These are phyloP conservation scores for Prunella himalayana DNA, from an alignment of 2,113 vertebrate species.

Conservation along the genomic window DNA sequence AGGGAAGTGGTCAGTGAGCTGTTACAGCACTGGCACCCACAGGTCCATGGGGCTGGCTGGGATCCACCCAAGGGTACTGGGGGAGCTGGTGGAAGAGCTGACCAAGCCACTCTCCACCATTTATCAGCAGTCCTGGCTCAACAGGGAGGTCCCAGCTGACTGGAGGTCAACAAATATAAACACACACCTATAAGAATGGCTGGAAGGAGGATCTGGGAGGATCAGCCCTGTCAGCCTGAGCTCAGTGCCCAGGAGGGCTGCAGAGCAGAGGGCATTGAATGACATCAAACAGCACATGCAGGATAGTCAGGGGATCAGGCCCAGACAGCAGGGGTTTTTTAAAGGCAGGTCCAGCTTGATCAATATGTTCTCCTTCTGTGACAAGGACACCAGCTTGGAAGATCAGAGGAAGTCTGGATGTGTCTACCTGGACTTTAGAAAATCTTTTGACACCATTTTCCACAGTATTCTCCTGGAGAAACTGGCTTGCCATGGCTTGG, in stretches of 20 bases:
- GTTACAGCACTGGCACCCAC: neutral
- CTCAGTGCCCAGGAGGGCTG: neutral
- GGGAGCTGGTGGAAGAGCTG: neutral
- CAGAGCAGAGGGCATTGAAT: neutral
- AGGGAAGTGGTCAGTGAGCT: neutral
- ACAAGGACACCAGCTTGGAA: neutral
- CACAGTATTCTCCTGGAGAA: neutral
- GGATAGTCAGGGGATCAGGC: neutral
- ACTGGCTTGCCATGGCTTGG: neutral
- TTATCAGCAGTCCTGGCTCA: neutral
- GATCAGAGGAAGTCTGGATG: neutral
- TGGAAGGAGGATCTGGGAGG: neutral
- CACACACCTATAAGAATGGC: neutral
- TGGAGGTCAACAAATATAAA: neutral
- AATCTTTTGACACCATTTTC: neutral
- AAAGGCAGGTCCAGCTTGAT: neutral
- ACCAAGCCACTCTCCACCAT: neutral
- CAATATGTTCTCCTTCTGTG: neutral
- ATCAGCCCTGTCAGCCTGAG: neutral
- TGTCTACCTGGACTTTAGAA: neutral
- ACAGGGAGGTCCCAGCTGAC: accelerated
- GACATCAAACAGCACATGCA: neutral
- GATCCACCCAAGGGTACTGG: neutral
- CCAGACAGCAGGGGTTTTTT: neutral
- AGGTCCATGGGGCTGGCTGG: neutral